Percentiles rank a stretch among this genome's conserved stretches.
Conservation (phyloP, 92 coral and sea anemone species). For the Umimayanthus kanabou region DNA sequence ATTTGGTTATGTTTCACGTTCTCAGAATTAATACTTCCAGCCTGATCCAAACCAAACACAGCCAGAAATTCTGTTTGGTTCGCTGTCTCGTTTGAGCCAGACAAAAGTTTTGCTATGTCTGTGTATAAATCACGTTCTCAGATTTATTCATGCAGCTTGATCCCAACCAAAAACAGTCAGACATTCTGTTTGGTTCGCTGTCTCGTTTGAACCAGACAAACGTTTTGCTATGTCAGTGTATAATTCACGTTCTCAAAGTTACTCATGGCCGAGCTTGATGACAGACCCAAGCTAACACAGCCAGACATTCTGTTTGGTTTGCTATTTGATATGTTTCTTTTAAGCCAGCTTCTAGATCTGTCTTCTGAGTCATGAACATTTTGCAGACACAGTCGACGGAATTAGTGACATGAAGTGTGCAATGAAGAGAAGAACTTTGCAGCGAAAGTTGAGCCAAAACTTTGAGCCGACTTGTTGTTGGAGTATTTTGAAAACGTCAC, state of each 20-base stretch:
- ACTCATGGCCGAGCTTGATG: neutral
- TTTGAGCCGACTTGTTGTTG: no score
- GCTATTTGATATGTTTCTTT: no score
- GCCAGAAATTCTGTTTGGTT: slow-evolving; percentile 8
- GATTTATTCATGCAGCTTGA: slow-evolving; percentile 1
- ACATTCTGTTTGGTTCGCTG: slow-evolving; percentile 8
- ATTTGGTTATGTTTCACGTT: neutral
- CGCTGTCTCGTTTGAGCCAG: neutral
- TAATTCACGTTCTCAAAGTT: slow-evolving; percentile 9
- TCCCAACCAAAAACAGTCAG: slow-evolving; percentile 1
- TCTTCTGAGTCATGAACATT: no score
- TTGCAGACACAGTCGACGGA: no score
- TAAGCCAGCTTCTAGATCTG: no score
- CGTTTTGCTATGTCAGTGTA: slow-evolving; percentile 17
- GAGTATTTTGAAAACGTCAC: no score
- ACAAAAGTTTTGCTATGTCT: neutral
- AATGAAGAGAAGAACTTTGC: no score
- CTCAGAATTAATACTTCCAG: neutral
- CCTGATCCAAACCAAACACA: neutral
- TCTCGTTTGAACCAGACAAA: neutral
- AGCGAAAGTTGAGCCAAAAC: no score
- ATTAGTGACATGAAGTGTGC: no score
- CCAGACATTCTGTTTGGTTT: no score
- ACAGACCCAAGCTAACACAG: neutral
- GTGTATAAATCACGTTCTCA: neutral